These are phyloP conservation scores for Baryphthengus martii DNA, from an alignment of 2,113 vertebrate species.

Conservation along the genomic window DNA sequence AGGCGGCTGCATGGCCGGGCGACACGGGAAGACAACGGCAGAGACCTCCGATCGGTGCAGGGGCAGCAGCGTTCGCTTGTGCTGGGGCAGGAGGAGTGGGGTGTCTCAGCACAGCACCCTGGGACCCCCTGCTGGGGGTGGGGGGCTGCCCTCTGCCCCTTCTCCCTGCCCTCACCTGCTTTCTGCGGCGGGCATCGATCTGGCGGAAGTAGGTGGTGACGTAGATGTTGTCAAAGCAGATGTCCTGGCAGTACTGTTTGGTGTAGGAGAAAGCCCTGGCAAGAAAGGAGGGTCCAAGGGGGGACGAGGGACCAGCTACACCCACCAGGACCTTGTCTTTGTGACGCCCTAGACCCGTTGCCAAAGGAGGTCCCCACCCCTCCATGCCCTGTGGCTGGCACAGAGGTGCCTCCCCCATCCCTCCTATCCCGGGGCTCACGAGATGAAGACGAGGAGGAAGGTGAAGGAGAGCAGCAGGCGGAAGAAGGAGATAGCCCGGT, in stretches of 20 bases:
- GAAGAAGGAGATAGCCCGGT: slow-evolving; percentile 47
- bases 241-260: slow-evolving; percentile 66
- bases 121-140: accelerated
- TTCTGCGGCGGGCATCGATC: slow-evolving; percentile 76
- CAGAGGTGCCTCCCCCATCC: neutral
- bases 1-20: slow-evolving; percentile 34
- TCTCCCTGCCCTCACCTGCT: slow-evolving; percentile 56
- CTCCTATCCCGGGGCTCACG: slow-evolving; percentile 52
- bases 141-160: neutral
- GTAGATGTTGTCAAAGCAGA: slow-evolving; percentile 83
- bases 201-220: slow-evolving; percentile 83
- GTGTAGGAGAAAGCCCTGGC: slow-evolving; percentile 76
- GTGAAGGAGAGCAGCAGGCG: slow-evolving; percentile 71
- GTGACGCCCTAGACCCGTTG: too few relatives aligned
- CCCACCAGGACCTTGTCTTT: neutral
- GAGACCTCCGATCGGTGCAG: slow-evolving; percentile 67
- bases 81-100: neutral
- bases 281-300: neutral
- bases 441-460: slow-evolving; percentile 74
- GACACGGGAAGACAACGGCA: slow-evolving; percentile 67
- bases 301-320: neutral
- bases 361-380: neutral
- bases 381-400: accelerated
- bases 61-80: slow-evolving; percentile 73
- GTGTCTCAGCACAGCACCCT: neutral